These are phyloP conservation scores for Hemichromis elongatus DNA, from an alignment of 2,113 vertebrate species.

Conservation along the genomic window DNA sequence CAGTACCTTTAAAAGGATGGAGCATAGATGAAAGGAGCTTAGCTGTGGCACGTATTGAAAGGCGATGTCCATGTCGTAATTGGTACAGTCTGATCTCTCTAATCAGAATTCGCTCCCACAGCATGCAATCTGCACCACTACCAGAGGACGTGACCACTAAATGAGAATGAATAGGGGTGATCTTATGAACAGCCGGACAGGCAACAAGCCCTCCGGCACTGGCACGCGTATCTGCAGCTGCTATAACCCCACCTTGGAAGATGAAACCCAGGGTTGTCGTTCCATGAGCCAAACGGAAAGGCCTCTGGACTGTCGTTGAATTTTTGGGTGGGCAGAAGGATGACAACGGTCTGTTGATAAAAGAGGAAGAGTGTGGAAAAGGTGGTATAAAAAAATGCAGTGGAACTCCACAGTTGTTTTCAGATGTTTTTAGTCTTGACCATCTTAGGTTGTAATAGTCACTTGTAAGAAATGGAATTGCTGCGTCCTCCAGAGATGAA, in stretches of 20 bases:
- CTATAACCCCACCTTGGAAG: slow-evolving; percentile 78
- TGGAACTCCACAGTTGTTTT: not conserved
- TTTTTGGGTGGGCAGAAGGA: not conserved
- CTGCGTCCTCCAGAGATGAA: slow-evolving; percentile 3
- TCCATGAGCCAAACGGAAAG: slow-evolving; percentile 72
- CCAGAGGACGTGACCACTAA: slow-evolving; percentile 80
- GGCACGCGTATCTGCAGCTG: slow-evolving; percentile 80
- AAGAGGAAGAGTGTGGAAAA: not conserved
- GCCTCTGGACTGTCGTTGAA: slow-evolving; percentile 27
- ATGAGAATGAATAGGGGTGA: slow-evolving; percentile 78
- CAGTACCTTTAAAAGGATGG: slow-evolving; percentile 75
- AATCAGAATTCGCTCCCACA: slow-evolving; percentile 75
- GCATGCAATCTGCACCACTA: slow-evolving; percentile 77
- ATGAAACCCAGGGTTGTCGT: slow-evolving; percentile 82
- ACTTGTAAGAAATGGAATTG: not conserved
- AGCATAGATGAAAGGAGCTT: slow-evolving; percentile 78
- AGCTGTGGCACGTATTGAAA: slow-evolving; percentile 74
- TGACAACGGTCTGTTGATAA: not conserved
- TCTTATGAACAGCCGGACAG: slow-evolving; percentile 73
- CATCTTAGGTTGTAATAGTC: not conserved
- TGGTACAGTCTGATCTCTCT: slow-evolving; percentile 77
- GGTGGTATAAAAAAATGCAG: slow-evolving; percentile 29
- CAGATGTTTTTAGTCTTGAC: not conserved
- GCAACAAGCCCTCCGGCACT: slow-evolving; percentile 74
- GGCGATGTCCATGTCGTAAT: slow-evolving; percentile 65